Conservation (phyloP, 2,113 vertebrate genomes). For the Hepsetus odoe region DNA sequence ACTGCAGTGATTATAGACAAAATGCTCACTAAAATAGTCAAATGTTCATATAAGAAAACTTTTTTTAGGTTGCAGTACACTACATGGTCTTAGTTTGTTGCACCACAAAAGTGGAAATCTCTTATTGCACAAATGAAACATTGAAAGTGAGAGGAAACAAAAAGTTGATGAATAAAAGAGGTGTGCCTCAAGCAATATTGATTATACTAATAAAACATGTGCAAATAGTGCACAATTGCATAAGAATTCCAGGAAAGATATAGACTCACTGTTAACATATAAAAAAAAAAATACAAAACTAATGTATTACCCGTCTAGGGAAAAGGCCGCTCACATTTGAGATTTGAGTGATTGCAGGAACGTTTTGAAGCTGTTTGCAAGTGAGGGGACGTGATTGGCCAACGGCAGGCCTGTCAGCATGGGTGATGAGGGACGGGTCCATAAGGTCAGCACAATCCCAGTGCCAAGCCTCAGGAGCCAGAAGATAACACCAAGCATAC, state of each 20-base stretch:
- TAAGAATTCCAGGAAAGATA: not conserved
- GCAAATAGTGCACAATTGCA: not conserved
- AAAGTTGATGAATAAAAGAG: not conserved
- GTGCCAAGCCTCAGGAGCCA: conserved; percentile 50
- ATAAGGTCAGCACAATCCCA: conserved; percentile 63
- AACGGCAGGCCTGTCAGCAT: conserved; percentile 56
- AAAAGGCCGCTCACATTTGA: conserved; percentile 1
- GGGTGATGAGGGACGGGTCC: conserved; percentile 57
- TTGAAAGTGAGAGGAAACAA: not conserved
- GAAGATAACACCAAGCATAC: conserved; percentile 56
- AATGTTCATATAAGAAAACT: not conserved
- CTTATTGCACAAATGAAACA: too few species aligned
- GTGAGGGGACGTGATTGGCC: conserved; percentile 46
- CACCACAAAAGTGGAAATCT: too few species aligned
- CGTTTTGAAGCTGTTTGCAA: conserved; percentile 6
- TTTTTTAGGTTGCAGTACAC: too few species aligned
- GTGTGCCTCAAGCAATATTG: too few species aligned
- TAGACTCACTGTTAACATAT: not conserved
- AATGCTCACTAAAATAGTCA: conserved; percentile 46
- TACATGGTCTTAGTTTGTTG: too few species aligned
- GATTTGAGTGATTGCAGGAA: conserved; percentile 5
- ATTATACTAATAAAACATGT: not conserved
- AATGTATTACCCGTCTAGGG: not conserved
- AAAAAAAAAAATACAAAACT: not conserved
- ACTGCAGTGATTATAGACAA: too few species aligned